phyloP scores from a whole-genome alignment of 2,888 invertebrate genomes.

The Azorinus chamasolen region DNA sequence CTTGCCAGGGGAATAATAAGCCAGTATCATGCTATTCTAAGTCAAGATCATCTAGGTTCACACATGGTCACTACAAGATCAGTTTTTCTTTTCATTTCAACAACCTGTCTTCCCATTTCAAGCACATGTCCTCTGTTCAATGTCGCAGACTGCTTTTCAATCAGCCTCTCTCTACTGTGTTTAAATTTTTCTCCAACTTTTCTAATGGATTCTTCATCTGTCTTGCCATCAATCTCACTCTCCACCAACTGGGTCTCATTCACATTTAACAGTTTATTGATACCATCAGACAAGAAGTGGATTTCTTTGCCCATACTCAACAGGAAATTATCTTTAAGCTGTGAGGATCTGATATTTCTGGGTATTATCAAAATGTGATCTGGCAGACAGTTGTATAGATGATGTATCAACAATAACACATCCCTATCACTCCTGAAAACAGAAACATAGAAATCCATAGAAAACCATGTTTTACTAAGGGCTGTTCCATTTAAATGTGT shows the following conservation, averaged over 20 bases:
- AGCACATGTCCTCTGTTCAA: too few relatives aligned
- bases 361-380: conserved; percentile 59
- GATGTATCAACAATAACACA: conserved; percentile 54
- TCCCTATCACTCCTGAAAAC: conserved; percentile 43
- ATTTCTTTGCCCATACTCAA: conserved; percentile 42
- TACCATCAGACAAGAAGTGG: conserved; percentile 42
- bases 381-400: conserved; percentile 57
- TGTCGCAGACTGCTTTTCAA: conserved; percentile 6
- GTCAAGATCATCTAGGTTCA: too few relatives aligned
- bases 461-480: too few relatives aligned
- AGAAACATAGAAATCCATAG: neutral
- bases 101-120: too few relatives aligned
- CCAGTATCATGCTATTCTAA: too few relatives aligned
- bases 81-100: too few relatives aligned
- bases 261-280: conserved; percentile 42
- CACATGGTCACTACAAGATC: too few relatives aligned
- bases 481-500: too few relatives aligned
- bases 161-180: conserved; percentile 27
- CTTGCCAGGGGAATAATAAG: too few relatives aligned
- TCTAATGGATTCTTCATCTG: conserved; percentile 19
- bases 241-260: conserved; percentile 13
- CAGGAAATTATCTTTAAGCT: conserved; percentile 27
- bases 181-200: conserved; percentile 58
- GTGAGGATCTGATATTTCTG: conserved; percentile 10
- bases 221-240: conserved; percentile 9